Percentiles rank a stretch among this genome's conserved stretches.
phyloP scores from a whole-genome alignment of 2,888 invertebrate species.

The Yponomeuta plumbellus region DNA sequence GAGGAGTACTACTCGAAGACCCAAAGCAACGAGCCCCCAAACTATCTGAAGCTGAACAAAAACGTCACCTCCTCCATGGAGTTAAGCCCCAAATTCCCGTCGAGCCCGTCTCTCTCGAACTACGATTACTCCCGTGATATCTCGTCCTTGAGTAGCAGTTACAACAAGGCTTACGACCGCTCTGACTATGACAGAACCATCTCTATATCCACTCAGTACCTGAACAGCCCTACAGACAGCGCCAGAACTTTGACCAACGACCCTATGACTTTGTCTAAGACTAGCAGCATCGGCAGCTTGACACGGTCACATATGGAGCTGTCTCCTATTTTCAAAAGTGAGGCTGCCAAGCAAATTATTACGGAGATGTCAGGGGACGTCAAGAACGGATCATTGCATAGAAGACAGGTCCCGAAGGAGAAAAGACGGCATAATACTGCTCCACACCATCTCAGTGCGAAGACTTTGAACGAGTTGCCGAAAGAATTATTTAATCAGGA shows the following conservation, averaged over 20 bases:
- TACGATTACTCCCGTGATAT: constrained; percentile 65
- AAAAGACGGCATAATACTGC: constrained; percentile 92
- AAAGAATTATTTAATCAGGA: constrained; percentile 62
- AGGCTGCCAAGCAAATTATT: constrained; percentile 90
- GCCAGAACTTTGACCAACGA: constrained; percentile 66
- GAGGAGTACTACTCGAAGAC: constrained; percentile 50
- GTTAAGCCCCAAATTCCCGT: constrained; percentile 64
- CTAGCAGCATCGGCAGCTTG: constrained; percentile 64
- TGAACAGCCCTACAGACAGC: constrained; percentile 67
- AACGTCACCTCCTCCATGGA: constrained; percentile 54
- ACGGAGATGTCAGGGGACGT: constrained; percentile 84
- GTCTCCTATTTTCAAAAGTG: constrained; percentile 90
- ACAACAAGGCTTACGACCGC: constrained; percentile 57
- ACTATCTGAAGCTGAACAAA: constrained; percentile 41
- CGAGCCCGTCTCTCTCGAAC: constrained; percentile 66
- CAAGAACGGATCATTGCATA: constrained; percentile 75
- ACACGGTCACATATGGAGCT: constrained; percentile 74
- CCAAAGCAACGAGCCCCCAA: constrained; percentile 41
- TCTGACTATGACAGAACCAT: constrained; percentile 55
- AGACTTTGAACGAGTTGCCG: constrained; percentile 77
- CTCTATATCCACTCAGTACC: constrained; percentile 62
- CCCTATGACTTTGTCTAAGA: constrained; percentile 63
- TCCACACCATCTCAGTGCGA: constrained; percentile 82
- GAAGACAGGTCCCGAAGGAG: constrained; percentile 86
- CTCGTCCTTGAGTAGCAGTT: constrained; percentile 62